Conservation (phyloP, 2,888 invertebrate species). For the Hirtodrosophila cameraria region DNA sequence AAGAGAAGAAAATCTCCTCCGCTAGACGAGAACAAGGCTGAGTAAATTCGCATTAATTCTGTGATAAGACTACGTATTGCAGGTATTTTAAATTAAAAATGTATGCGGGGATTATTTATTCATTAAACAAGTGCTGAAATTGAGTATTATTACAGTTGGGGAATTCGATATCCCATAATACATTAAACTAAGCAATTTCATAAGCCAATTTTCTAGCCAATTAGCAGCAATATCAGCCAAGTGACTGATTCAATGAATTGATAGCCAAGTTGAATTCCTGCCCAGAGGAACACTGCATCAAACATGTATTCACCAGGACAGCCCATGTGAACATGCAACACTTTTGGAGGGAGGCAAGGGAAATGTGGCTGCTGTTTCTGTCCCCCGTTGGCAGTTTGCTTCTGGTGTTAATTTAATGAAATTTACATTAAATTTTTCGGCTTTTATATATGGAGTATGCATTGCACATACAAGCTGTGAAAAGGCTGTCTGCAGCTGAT, state of each 20-base stretch:
- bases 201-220: conserved; percentile 18
- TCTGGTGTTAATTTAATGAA: conserved; percentile 34
- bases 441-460: conserved; percentile 39
- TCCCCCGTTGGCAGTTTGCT: conserved; percentile 12
- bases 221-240: conserved; percentile 26
- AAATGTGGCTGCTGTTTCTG: conserved; percentile 14
- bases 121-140: neutral
- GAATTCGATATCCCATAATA: neutral
- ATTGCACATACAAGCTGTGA: no score
- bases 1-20: no score
- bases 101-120: neutral
- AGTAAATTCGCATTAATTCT: no score
- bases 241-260: conserved; percentile 28
- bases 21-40: no score
- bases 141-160: neutral
- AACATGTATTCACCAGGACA: conserved; percentile 5
- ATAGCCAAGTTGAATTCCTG: neutral
- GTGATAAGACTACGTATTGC: conserved; percentile 22
- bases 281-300: conserved; percentile 5
- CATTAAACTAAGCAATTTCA: neutral
- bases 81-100: conserved; percentile 28
- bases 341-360: neutral
- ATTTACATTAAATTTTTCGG: conserved; percentile 45
- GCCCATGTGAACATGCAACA: conserved; percentile 24
- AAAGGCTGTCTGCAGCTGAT: conserved; percentile 1